Conservation (phyloP, 2,888 invertebrate genomes). For the Nephrotoma guestfalica region DNA sequence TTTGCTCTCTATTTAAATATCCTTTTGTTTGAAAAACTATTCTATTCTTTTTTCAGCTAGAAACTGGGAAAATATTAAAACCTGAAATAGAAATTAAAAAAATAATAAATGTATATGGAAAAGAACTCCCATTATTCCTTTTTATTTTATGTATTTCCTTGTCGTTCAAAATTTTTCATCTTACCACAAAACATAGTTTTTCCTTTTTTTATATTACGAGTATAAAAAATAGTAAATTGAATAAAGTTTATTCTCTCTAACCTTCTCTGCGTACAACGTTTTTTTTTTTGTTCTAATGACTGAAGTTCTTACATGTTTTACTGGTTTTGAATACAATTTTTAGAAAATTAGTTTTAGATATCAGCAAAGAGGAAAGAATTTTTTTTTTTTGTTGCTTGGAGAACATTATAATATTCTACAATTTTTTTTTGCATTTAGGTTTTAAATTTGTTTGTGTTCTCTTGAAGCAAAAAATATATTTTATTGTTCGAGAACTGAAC, state of each 20-base stretch:
- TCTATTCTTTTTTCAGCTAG: not conserved
- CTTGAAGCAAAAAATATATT: not conserved
- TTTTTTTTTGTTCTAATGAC: not conserved
- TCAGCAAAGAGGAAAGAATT: not conserved
- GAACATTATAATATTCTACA: not conserved
- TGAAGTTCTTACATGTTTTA: not conserved
- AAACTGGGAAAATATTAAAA: not conserved
- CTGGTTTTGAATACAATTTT: not conserved
- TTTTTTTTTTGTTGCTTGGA: not conserved
- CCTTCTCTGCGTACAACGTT: not conserved
- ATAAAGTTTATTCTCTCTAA: not conserved
- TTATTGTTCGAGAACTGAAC: not conserved
- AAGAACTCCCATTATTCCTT: not conserved
- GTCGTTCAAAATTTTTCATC: not conserved
- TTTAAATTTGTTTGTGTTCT: not conserved
- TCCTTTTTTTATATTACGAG: not conserved
- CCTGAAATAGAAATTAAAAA: not conserved
- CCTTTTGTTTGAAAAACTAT: not conserved
- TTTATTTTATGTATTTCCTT: not conserved
- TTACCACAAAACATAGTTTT: not conserved
- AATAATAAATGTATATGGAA: not conserved
- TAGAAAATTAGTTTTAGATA: not conserved
- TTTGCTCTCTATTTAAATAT: not conserved
- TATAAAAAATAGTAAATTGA: not conserved
- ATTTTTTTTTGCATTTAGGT: not conserved